Evolutionary conservation across 2,888 invertebrate genomes (phyloP).

Genomic region (Amphipyra berbera): DNA sequence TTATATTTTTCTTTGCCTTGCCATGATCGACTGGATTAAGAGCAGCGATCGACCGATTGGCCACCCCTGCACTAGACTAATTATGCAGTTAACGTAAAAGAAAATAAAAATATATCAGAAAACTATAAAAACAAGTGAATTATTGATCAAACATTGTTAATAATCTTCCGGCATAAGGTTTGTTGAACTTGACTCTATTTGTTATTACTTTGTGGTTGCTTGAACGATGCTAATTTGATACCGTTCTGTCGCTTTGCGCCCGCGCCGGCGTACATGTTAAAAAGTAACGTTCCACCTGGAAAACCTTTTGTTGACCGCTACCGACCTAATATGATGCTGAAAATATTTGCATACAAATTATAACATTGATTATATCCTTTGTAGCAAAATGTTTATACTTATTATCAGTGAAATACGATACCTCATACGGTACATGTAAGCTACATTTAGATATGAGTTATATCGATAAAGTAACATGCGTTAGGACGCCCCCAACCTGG

Average conservation of each 20-base stretch:
- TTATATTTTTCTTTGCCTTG: too few species aligned
- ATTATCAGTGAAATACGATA: constrained; percentile 29
- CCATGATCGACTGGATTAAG: too few species aligned
- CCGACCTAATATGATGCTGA: constrained; percentile 1
- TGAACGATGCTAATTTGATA: constrained; percentile 67
- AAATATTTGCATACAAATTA: neutral
- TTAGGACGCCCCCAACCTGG: too few species aligned
- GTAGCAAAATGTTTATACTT: constrained; percentile 4
- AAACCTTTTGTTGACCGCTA: constrained; percentile 12
- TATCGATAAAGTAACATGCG: too few species aligned
- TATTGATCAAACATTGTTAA: neutral
- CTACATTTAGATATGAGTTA: neutral
- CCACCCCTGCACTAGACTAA: too few species aligned
- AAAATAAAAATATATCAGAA: too few species aligned
- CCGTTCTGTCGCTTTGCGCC: constrained; percentile 65
- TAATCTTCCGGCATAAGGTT: constrained; percentile 39
- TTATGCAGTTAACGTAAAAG: too few species aligned
- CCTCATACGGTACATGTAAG: neutral
- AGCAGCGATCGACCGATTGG: too few species aligned
- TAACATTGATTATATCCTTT: constrained; percentile 25
- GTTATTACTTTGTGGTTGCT: constrained; percentile 49
- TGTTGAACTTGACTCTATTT: constrained; percentile 62
- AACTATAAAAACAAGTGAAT: too few species aligned
- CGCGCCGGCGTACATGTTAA: constrained; percentile 35
- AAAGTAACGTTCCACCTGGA: constrained; percentile 52